Evolutionary conservation across 2,888 invertebrate species (phyloP).

Genomic region (Noctuana brunneofusca): DNA sequence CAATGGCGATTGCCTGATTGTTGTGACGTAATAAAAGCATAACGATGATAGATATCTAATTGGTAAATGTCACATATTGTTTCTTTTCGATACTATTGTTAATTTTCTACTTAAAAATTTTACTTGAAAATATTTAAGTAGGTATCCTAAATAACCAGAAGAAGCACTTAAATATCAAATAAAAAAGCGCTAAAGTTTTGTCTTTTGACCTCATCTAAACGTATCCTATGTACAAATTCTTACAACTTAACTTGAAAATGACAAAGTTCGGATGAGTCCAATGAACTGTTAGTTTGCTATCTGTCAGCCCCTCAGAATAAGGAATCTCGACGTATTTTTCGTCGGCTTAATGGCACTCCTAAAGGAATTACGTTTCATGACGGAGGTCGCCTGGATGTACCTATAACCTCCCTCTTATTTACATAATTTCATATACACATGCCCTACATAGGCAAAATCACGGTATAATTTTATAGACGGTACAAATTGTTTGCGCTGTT

Average conservation of each 20-base stretch:
- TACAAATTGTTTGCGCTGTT: conserved; percentile 10
- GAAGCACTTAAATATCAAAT: too few species aligned
- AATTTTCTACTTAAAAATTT: too few species aligned
- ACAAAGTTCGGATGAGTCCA: conserved; percentile 34
- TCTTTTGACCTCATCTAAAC: not conserved
- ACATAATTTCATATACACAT: conserved; percentile 1
- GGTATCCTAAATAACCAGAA: too few species aligned
- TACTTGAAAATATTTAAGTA: too few species aligned
- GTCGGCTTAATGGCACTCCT: conserved; percentile 43
- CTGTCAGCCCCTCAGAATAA: conserved; percentile 36
- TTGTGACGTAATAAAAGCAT: too few species aligned
- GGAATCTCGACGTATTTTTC: conserved; percentile 35
- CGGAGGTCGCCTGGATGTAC: conserved; percentile 19
- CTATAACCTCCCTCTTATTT: conserved; percentile 13
- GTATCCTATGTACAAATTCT: not conserved
- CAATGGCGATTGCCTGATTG: too few species aligned
- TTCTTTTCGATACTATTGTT: too few species aligned
- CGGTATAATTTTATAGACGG: conserved; percentile 4
- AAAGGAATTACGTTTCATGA: conserved; percentile 31
- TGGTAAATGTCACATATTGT: too few species aligned
- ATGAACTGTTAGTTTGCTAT: conserved; percentile 37
- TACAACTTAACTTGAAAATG: not conserved
- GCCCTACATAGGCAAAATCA: conserved; percentile 1
- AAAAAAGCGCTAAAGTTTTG: not conserved
- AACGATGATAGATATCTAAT: too few species aligned